Evolutionary conservation across 1,140 invertebrate genomes (phyloP).

Genomic region (Atta cephalotes): DNA sequence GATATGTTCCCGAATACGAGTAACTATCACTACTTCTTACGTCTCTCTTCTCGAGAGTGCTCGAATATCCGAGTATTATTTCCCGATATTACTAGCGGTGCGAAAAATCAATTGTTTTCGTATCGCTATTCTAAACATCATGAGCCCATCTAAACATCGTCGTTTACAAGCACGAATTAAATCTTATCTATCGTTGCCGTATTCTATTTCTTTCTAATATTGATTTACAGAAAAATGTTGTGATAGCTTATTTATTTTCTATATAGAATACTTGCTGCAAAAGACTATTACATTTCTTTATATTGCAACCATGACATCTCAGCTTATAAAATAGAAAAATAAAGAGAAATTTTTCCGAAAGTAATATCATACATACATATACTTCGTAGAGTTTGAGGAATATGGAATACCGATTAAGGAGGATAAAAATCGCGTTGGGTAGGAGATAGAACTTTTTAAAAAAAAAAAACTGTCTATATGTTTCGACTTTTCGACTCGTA

Average conservation of each 20-base stretch:
- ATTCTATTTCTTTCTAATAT: background rate
- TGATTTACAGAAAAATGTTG: background rate
- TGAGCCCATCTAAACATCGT: too few species aligned
- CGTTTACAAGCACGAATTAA: background rate
- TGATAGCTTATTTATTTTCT: background rate
- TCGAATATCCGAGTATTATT: background rate
- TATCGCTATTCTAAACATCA: background rate
- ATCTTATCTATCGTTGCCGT: background rate
- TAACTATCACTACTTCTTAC: conserved; percentile 75
- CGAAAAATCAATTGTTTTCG: background rate
- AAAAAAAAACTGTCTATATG: background rate
- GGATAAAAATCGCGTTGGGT: background rate
- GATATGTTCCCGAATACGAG: conserved; percentile 85
- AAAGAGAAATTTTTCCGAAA: background rate
- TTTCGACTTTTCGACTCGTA: background rate
- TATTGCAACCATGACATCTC: conserved; percentile 2
- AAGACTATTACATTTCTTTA: background rate
- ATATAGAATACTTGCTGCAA: background rate
- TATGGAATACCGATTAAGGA: background rate
- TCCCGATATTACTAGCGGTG: background rate
- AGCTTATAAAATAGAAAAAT: background rate
- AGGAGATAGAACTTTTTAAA: conserved; percentile 6
- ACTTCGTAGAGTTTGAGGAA: background rate
- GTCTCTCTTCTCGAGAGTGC: background rate
- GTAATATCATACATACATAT: conserved; percentile 15